Evolutionary conservation across 2,888 invertebrate genomes (phyloP).

Genomic region (Empis livida): DNA sequence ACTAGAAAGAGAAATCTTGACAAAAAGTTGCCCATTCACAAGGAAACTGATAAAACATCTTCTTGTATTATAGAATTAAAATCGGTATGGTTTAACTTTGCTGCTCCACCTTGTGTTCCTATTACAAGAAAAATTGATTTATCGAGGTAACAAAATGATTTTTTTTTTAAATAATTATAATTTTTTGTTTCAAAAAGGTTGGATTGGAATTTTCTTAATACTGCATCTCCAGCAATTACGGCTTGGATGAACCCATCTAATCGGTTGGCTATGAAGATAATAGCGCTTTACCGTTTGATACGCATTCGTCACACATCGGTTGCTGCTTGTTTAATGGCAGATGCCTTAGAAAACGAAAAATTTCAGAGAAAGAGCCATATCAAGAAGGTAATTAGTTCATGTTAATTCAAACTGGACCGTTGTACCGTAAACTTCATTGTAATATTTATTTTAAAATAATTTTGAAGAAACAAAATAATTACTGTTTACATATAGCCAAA

Average conservation of each 20-base stretch:
- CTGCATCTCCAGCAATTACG: slow-evolving; percentile 91
- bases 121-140: slow-evolving; percentile 90
- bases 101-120: slow-evolving; percentile 88
- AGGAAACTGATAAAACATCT: slow-evolving; percentile 55
- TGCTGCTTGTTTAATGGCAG: slow-evolving; percentile 90
- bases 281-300: slow-evolving; percentile 65
- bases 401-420: not conserved
- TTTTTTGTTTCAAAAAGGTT: slow-evolving; percentile 37
- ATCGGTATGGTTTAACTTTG: slow-evolving; percentile 94
- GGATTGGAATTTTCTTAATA: slow-evolving; percentile 93
- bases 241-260: slow-evolving; percentile 97
- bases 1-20: slow-evolving; percentile 20
- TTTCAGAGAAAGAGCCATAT: slow-evolving; percentile 39
- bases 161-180: not conserved
- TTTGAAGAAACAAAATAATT: too few species aligned
- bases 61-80: slow-evolving; percentile 81
- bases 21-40: slow-evolving; percentile 42
- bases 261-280: slow-evolving; percentile 71
- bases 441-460: too few species aligned
- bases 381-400: slow-evolving; percentile 24
- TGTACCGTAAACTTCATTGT: too few species aligned
- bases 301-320: slow-evolving; percentile 72
- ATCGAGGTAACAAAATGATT: slow-evolving; percentile 49
- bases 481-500: too few species aligned
- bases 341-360: slow-evolving; percentile 76